phyloP scores from a whole-genome alignment of 2,888 invertebrate species.

The Drosophila trichaetosa region DNA sequence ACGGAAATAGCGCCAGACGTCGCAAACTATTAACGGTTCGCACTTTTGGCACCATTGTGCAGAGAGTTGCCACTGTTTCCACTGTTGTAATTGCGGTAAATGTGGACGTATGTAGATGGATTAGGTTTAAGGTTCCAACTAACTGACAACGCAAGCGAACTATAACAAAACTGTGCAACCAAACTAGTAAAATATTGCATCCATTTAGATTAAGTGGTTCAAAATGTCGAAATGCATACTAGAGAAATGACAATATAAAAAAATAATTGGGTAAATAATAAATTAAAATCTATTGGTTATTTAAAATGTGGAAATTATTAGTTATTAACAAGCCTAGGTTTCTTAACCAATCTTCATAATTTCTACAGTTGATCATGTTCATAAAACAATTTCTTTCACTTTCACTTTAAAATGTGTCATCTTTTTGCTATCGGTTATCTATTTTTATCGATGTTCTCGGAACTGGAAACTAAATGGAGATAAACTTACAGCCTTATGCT shows the following conservation, averaged over 20 bases:
- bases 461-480: neutral
- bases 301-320: neutral
- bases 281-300: neutral
- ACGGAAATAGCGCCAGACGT: slow-evolving; percentile 12
- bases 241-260: neutral
- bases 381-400: too few relatives aligned
- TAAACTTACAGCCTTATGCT: neutral
- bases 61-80: slow-evolving; percentile 36
- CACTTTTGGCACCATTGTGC: slow-evolving; percentile 52
- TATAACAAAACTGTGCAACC: neutral
- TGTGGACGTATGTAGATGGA: slow-evolving; percentile 11
- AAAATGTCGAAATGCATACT: neutral
- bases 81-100: slow-evolving; percentile 10
- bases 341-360: too few relatives aligned
- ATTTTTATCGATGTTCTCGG: neutral
- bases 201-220: neutral
- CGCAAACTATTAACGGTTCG: slow-evolving; percentile 67
- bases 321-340: too few relatives aligned
- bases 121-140: neutral
- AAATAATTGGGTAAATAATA: neutral
- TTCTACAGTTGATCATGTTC: too few relatives aligned
- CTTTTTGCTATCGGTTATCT: neutral
- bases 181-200: neutral
- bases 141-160: slow-evolving; percentile 1
- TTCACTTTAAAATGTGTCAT: neutral